These are phyloP conservation scores for Sylvia atricapilla DNA, from an alignment of 2,113 vertebrate species.

Conservation along the genomic window DNA sequence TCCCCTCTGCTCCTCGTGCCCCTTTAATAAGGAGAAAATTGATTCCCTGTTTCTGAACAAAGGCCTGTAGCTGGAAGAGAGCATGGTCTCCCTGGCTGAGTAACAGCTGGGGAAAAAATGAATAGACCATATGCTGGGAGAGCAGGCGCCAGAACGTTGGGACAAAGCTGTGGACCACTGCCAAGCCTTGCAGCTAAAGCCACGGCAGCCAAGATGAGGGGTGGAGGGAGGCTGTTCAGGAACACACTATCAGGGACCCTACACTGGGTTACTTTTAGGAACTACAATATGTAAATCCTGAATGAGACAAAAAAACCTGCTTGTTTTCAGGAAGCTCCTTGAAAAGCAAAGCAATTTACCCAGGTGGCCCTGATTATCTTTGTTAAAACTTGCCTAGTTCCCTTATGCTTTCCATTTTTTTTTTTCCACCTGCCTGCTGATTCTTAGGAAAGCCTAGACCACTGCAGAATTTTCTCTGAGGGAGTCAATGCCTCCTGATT, in stretches of 20 bases:
- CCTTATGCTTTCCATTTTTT: background rate
- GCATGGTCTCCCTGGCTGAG: background rate
- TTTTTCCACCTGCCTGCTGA: background rate
- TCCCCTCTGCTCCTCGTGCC: background rate
- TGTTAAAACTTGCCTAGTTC: background rate
- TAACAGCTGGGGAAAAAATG: conserved; percentile 34
- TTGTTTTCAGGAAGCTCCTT: background rate
- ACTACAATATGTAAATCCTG: background rate
- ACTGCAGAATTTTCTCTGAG: background rate
- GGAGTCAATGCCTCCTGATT: background rate
- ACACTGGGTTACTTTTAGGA: background rate
- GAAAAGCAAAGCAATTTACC: background rate
- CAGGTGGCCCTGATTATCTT: background rate
- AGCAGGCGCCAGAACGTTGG: background rate
- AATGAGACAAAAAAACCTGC: background rate
- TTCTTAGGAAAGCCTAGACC: background rate
- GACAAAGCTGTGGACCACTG: conserved; percentile 37
- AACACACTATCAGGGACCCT: background rate
- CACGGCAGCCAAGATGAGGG: background rate
- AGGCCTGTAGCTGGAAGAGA: background rate
- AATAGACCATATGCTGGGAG: conserved; percentile 38
- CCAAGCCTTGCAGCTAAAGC: conserved; percentile 5
- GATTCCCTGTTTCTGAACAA: background rate
- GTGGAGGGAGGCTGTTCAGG: background rate
- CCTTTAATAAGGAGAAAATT: background rate